Evolutionary conservation across 1,140 invertebrate species (phyloP).

Genomic region (Oppia nitens): DNA sequence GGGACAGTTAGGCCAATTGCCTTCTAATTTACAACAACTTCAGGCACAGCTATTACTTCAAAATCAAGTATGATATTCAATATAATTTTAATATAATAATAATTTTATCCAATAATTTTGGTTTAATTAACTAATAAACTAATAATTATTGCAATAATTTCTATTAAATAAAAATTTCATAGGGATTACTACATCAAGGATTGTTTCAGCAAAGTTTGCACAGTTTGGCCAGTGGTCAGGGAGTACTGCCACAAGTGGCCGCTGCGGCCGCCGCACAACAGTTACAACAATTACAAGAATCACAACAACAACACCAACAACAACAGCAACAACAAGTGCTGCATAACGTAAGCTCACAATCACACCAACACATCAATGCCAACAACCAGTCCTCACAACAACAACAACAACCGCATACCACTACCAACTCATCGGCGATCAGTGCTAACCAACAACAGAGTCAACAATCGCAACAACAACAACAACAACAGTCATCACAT

Average conservation of each 20-base stretch:
- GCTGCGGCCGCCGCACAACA: slow-evolving; percentile 51
- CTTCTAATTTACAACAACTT: slow-evolving; percentile 44
- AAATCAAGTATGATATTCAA: slow-evolving; percentile 44
- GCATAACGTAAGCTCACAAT: slow-evolving; percentile 20
- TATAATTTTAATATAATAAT: slow-evolving; percentile 1
- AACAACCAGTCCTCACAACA: slow-evolving; percentile 26
- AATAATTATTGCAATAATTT: not conserved
- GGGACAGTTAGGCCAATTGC: not conserved
- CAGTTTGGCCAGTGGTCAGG: slow-evolving; percentile 20
- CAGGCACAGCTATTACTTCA: slow-evolving; percentile 58
- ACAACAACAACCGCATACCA: slow-evolving; percentile 24
- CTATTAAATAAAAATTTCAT: not conserved
- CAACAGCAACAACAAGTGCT: slow-evolving; percentile 31
- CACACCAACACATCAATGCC: slow-evolving; percentile 13
- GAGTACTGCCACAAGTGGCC: slow-evolving; percentile 52
- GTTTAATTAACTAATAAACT: not conserved
- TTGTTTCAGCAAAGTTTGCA: slow-evolving; percentile 26
- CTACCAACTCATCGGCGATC: not conserved
- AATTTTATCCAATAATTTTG: too few species aligned
- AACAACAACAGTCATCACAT: slow-evolving; percentile 24
- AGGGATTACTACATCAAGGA: slow-evolving; percentile 25
- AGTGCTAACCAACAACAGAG: not conserved
- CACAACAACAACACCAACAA: slow-evolving; percentile 37
- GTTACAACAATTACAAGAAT: slow-evolving; percentile 56
- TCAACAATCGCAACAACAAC: slow-evolving; percentile 16